phyloP scores from a whole-genome alignment of 2,888 invertebrate species.

The Thera britannica region DNA sequence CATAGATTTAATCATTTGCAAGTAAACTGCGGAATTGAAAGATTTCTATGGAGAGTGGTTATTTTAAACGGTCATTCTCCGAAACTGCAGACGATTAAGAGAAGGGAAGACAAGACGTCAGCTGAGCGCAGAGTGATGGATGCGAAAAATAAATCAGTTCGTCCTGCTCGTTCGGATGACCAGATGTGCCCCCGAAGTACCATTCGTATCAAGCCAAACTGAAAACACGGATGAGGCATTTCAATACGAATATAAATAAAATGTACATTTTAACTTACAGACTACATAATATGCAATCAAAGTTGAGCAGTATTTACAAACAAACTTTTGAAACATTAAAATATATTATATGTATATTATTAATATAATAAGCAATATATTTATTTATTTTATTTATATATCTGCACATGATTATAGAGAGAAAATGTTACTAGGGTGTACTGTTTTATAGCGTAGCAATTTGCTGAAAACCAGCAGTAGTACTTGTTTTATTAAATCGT shows the following conservation, averaged over 20 bases:
- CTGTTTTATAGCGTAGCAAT: slow-evolving; percentile 16
- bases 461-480: neutral
- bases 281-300: neutral
- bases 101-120: slow-evolving; percentile 70
- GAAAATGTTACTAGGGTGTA: slow-evolving; percentile 61
- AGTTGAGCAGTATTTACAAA: neutral
- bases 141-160: slow-evolving; percentile 78
- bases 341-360: too few relatives aligned
- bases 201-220: slow-evolving; percentile 5
- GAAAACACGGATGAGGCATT: neutral
- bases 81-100: slow-evolving; percentile 65
- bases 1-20: slow-evolving; percentile 14
- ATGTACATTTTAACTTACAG: neutral
- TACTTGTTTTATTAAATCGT: slow-evolving; percentile 8
- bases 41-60: slow-evolving; percentile 10
- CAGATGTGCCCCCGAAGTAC: slow-evolving; percentile 60
- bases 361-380: slow-evolving; percentile 56
- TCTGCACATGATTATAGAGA: slow-evolving; percentile 53
- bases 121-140: slow-evolving; percentile 75
- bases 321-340: too few relatives aligned
- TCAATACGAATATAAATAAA: neutral
- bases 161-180: slow-evolving; percentile 68
- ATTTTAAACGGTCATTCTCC: slow-evolving; percentile 56
- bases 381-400: slow-evolving; percentile 67
- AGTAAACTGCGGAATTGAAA: slow-evolving; percentile 1